phyloP scores from a whole-genome alignment of 2,888 invertebrate genomes.

The Cerastis rubricosa region DNA sequence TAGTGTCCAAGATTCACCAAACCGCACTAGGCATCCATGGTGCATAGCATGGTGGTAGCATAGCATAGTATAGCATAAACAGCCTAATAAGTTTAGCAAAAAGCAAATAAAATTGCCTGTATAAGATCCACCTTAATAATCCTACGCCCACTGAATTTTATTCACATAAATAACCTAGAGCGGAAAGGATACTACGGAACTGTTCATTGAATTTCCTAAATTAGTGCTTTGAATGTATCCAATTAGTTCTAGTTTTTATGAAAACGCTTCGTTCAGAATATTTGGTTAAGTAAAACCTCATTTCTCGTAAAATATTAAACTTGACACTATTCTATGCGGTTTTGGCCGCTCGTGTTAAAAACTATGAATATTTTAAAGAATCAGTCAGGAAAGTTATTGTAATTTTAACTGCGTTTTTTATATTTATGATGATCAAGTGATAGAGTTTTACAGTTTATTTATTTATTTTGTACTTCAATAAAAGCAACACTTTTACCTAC shows the following conservation, averaged over 20 bases:
- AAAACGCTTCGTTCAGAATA: conserved; percentile 18
- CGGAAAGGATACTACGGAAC: conserved; percentile 8
- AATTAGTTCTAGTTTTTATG: conserved; percentile 13
- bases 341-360: conserved; percentile 51
- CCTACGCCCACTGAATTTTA: conserved; percentile 22
- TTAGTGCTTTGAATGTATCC: conserved; percentile 27
- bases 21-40: too few relatives aligned
- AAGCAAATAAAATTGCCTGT: background rate
- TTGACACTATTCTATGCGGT: conserved; percentile 25
- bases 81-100: too few relatives aligned
- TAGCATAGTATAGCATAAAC: too few relatives aligned
- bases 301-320: conserved; percentile 48
- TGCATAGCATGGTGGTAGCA: too few relatives aligned
- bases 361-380: conserved; percentile 54
- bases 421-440: conserved; percentile 23
- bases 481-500: background rate
- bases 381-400: conserved; percentile 22
- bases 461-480: background rate
- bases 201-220: conserved; percentile 49
- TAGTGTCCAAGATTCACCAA: background rate
- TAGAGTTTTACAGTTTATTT: background rate
- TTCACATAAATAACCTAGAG: conserved; percentile 32
- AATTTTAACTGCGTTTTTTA: conserved; percentile 35
- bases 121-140: background rate
- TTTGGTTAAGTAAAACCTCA: conserved; percentile 14